Percentiles rank a stretch among this genome's conserved stretches.
These are phyloP conservation scores for Lepeophtheirus salmonis DNA, from an alignment of 1,140 invertebrate genomes.

Conservation along the genomic window DNA sequence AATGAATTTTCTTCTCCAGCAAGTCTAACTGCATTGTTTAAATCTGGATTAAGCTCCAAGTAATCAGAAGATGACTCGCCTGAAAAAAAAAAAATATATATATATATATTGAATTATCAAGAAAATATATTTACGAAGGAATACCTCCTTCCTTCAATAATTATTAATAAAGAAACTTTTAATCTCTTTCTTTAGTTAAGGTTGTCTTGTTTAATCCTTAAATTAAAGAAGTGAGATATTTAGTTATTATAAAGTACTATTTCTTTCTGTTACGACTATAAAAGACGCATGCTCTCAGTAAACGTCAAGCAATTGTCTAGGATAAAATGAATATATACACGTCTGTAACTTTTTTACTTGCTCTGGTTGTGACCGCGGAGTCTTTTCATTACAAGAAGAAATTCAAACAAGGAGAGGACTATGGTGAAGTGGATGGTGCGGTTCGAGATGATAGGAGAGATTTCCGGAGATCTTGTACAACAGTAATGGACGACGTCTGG, in stretches of 20 bases:
- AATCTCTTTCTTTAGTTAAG: too few species aligned
- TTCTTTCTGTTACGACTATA: too few species aligned
- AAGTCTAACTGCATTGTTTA: not conserved
- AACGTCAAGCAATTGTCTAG: too few species aligned
- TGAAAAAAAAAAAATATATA: not conserved
- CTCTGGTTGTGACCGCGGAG: not conserved
- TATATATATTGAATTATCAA: not conserved
- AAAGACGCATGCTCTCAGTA: too few species aligned
- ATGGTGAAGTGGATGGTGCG: not conserved
- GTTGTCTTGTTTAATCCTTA: too few species aligned
- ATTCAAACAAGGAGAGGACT: not conserved
- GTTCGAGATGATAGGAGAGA: not conserved
- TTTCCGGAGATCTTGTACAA: not conserved
- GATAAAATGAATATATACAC: too few species aligned
- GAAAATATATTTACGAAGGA: too few species aligned
- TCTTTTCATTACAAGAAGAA: not conserved
- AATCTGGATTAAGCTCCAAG: constrained; percentile 5
- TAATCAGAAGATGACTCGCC: not conserved
- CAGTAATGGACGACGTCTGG: constrained; percentile 10
- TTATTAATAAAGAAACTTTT: too few species aligned
- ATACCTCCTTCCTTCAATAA: too few species aligned
- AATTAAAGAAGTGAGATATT: too few species aligned
- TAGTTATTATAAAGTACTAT: too few species aligned
- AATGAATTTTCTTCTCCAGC: constrained; percentile 10
- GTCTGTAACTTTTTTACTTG: too few species aligned